Evolutionary conservation across 2,888 invertebrate genomes (phyloP).

Genomic region (Agapostemon virescens): DNA sequence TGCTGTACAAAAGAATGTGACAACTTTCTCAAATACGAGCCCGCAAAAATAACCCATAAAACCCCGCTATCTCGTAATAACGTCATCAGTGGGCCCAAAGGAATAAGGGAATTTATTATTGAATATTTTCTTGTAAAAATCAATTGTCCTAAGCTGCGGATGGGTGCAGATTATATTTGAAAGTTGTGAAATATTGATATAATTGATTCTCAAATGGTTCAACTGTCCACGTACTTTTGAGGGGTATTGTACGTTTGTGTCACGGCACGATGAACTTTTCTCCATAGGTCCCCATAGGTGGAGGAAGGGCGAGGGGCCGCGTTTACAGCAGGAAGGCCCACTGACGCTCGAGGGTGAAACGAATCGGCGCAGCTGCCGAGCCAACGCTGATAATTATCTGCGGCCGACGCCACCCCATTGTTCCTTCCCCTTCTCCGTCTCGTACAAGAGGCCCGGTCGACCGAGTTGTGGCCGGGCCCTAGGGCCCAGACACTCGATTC

Average conservation of each 20-base stretch:
- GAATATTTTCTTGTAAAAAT: too few species aligned
- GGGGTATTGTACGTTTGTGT: slow-evolving; percentile 31
- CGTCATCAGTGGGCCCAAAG: too few species aligned
- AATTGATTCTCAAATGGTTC: neutral
- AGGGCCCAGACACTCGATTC: slow-evolving; percentile 16
- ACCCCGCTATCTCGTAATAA: too few species aligned
- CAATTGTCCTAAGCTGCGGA: too few species aligned
- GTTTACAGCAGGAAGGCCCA: slow-evolving; percentile 46
- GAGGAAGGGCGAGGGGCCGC: slow-evolving; percentile 22
- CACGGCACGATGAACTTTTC: slow-evolving; percentile 57
- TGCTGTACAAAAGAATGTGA: neutral
- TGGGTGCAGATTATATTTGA: too few species aligned
- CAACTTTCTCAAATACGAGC: neutral
- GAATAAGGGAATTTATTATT: too few species aligned
- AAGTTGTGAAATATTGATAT: too few species aligned
- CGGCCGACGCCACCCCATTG: slow-evolving; percentile 54
- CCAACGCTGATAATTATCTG: slow-evolving; percentile 64
- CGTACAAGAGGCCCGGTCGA: neutral
- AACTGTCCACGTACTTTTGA: neutral
- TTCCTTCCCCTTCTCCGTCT: slow-evolving; percentile 21
- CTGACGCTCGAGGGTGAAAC: slow-evolving; percentile 56
- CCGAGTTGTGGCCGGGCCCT: slow-evolving; percentile 1
- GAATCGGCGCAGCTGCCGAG: slow-evolving; percentile 63
- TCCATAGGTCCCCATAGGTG: slow-evolving; percentile 32
- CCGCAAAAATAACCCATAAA: too few species aligned